Percentiles rank a stretch among this genome's conserved stretches.
Evolutionary conservation across 2,113 vertebrate species (phyloP).

Genomic region (Spheniscus mendiculus): DNA sequence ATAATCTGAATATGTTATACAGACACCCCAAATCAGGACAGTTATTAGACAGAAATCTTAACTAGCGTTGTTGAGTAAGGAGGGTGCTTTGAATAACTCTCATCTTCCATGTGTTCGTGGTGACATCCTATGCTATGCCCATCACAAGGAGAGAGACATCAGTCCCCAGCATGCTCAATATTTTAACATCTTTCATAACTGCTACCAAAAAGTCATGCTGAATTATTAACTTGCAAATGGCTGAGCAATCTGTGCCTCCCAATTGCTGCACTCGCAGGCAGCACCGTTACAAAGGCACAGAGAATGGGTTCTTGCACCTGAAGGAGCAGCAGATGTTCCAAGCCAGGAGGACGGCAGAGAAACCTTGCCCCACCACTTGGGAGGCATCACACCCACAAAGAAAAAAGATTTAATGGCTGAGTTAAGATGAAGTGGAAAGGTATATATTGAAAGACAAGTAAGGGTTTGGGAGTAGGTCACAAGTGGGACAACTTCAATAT

Average conservation of each 20-base stretch:
- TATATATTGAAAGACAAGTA: background rate
- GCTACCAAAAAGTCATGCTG: background rate
- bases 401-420: background rate
- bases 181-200: background rate
- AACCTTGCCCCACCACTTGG: background rate
- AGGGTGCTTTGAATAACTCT: background rate
- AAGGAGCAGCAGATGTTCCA: background rate
- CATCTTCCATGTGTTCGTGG: background rate
- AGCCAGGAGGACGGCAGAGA: background rate
- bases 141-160: background rate
- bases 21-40: background rate
- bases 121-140: background rate
- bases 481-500: background rate
- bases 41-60: background rate
- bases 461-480: background rate
- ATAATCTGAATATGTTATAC: background rate
- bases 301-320: background rate
- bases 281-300: background rate
- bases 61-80: background rate
- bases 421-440: background rate
- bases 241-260: background rate
- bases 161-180: background rate
- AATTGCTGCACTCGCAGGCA: background rate
- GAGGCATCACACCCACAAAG: background rate
- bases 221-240: background rate